Evolutionary conservation across 2,113 vertebrate species (phyloP).

Genomic region (Bombycilla garrulus): DNA sequence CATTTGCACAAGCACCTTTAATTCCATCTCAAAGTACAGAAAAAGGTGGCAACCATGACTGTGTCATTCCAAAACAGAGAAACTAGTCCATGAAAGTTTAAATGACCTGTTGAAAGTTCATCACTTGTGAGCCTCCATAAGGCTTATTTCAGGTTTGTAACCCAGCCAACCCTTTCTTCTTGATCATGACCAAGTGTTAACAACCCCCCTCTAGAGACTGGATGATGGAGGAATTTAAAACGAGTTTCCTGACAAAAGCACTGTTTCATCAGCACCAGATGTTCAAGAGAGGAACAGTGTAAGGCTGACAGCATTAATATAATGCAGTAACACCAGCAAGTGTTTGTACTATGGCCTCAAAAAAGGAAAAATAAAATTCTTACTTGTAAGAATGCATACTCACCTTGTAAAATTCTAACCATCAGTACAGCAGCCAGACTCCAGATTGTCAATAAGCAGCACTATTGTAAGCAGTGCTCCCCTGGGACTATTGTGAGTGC

Average conservation of each 20-base stretch:
- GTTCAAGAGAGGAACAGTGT: not conserved
- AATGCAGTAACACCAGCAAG: not conserved
- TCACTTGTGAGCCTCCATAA: not conserved
- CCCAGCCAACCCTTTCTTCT: not conserved
- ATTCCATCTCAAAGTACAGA: not conserved
- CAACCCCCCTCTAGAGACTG: not conserved
- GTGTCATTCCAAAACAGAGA: not conserved
- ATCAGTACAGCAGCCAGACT: not conserved
- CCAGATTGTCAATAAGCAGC: not conserved
- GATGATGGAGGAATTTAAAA: not conserved
- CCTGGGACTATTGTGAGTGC: not conserved
- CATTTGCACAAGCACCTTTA: not conserved
- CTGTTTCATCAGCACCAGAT: not conserved
- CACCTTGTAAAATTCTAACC: not conserved
- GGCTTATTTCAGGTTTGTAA: not conserved
- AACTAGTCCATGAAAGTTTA: rapidly evolving
- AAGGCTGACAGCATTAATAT: not conserved
- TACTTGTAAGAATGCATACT: not conserved
- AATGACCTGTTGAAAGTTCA: not conserved
- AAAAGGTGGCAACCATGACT: not conserved
- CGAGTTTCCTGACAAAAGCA: not conserved
- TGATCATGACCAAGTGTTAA: not conserved
- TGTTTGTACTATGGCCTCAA: not conserved
- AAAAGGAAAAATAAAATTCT: not conserved
- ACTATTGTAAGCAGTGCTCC: not conserved